Evolutionary conservation across 2,888 invertebrate species (phyloP).

Genomic region (Myathropa florea): DNA sequence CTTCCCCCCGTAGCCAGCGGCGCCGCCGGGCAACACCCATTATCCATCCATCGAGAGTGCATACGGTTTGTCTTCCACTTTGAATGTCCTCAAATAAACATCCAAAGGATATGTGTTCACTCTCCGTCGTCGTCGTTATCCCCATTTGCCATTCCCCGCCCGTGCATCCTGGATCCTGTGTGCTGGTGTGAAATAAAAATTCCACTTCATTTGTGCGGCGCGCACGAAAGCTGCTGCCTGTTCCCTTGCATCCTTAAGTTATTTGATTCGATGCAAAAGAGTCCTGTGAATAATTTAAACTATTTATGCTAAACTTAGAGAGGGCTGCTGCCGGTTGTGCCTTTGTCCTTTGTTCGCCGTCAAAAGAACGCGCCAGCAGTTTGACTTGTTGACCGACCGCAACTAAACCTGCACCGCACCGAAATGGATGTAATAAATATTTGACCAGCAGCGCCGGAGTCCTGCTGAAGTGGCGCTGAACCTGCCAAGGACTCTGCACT

Average conservation of each 20-base stretch:
- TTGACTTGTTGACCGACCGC: conserved; percentile 64
- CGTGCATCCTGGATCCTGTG: neutral
- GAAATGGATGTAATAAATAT: conserved; percentile 59
- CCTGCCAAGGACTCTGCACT: conserved; percentile 42
- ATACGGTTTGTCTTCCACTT: conserved; percentile 56
- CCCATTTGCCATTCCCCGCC: neutral
- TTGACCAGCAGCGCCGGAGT: conserved; percentile 41
- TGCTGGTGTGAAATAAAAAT: conserved; percentile 66
- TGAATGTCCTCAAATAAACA: conserved; percentile 69
- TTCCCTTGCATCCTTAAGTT: conserved; percentile 47
- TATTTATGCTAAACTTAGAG: conserved; percentile 40
- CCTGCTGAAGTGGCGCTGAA: conserved; percentile 31
- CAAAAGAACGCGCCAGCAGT: conserved; percentile 55
- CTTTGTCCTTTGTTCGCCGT: conserved; percentile 61
- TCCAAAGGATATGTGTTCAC: conserved; percentile 53
- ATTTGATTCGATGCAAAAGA: conserved; percentile 57
- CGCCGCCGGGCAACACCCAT: conserved; percentile 7
- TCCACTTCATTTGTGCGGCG: conserved; percentile 60
- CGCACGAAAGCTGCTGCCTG: neutral
- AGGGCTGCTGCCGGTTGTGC: neutral
- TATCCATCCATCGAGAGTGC: conserved; percentile 35
- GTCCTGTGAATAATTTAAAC: conserved; percentile 60
- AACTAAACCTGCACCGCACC: conserved; percentile 17
- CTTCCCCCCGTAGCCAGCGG: neutral
- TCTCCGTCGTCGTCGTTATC: conserved; percentile 19